These are phyloP conservation scores for Nomia melanderi DNA, from an alignment of 1,140 invertebrate genomes.

Conservation along the genomic window DNA sequence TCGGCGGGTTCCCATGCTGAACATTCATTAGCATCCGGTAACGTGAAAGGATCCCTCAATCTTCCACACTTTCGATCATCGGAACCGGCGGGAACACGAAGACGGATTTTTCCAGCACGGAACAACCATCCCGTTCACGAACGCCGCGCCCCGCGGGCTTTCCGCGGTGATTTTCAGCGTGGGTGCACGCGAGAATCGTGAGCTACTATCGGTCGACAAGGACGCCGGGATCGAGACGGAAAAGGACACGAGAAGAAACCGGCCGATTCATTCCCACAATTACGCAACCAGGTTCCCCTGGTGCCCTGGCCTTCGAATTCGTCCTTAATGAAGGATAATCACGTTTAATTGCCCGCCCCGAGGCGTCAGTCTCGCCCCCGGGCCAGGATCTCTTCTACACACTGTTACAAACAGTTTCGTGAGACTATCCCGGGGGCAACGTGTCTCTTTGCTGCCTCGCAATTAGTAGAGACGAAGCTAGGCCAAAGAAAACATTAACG, in stretches of 20 bases:
- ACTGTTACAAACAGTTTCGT: constrained; percentile 44
- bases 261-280: constrained; percentile 75
- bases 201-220: constrained; percentile 43
- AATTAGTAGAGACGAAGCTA: constrained; percentile 37
- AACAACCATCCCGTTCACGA: constrained; percentile 45
- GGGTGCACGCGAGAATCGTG: constrained; percentile 73
- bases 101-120: constrained; percentile 14
- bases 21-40: neutral
- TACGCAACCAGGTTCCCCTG: constrained; percentile 66
- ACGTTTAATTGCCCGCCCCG: constrained; percentile 73
- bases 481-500: constrained; percentile 40
- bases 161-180: constrained; percentile 62
- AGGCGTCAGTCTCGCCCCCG: constrained; percentile 59
- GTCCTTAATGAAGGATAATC: constrained; percentile 77
- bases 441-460: constrained; percentile 16
- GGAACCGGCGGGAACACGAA: neutral
- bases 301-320: constrained; percentile 67
- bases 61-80: neutral
- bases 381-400: constrained; percentile 50
- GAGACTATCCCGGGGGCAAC: constrained; percentile 43
- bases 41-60: neutral
- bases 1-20: neutral
- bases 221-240: constrained; percentile 30
- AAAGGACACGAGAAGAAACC: constrained; percentile 58
- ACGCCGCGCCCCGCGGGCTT: constrained; percentile 8